These are phyloP conservation scores for Beaufortia kweichowensis DNA, from an alignment of 2,113 vertebrate genomes.

Conservation along the genomic window DNA sequence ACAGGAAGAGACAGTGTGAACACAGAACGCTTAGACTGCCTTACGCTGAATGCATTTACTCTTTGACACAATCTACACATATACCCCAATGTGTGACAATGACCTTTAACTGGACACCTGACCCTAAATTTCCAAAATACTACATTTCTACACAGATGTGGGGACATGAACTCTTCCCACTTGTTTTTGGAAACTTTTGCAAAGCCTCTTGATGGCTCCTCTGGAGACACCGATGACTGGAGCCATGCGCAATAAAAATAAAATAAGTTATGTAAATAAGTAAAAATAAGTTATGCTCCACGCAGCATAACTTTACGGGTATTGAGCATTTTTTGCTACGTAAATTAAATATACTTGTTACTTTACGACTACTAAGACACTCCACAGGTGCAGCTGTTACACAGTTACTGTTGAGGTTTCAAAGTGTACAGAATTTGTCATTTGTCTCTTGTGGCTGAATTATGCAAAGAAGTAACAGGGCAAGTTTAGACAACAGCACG, in stretches of 20 bases:
- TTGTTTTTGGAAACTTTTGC: conserved; percentile 31
- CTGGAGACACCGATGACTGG: background rate
- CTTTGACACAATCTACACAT: background rate
- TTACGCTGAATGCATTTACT: background rate
- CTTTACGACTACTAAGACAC: background rate
- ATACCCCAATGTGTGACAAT: background rate
- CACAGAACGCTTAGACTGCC: background rate
- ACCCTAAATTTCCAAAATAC: conserved; percentile 31
- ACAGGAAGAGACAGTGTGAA: background rate
- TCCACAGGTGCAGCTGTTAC: background rate
- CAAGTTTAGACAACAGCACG: background rate
- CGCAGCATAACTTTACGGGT: conserved; percentile 3
- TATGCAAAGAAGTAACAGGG: background rate
- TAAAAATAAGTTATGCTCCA: no score
- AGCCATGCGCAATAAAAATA: conserved; percentile 24
- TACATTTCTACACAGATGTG: background rate
- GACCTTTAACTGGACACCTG: background rate
- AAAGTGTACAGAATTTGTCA: background rate
- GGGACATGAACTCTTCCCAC: background rate
- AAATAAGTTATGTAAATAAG: no score
- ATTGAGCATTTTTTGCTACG: conserved; percentile 14
- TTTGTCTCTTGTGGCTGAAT: background rate
- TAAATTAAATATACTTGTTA: conserved; percentile 20
- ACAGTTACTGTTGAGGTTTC: background rate
- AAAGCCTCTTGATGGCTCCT: background rate